Percentiles rank a stretch among this genome's conserved stretches.
Evolutionary conservation across 2,888 invertebrate genomes (phyloP).

Genomic region (Drosophila borborema): DNA sequence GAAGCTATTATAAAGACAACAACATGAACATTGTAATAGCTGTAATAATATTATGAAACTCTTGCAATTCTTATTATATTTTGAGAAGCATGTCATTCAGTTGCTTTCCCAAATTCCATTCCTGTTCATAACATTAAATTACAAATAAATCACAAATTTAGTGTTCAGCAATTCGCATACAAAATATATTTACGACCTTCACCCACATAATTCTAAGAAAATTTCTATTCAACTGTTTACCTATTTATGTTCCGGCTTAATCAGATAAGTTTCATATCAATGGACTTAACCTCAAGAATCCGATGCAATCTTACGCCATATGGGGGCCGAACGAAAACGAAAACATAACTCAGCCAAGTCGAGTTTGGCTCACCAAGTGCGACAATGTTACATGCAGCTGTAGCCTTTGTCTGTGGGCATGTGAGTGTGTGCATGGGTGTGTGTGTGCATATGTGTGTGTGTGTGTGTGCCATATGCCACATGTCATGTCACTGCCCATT

Average conservation of each 20-base stretch:
- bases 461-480: slow-evolving; percentile 60
- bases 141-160: background rate
- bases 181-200: background rate
- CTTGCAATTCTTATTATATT: too few relatives aligned
- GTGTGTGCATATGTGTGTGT: slow-evolving; percentile 56
- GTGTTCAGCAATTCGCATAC: background rate
- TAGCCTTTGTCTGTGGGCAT: slow-evolving; percentile 1
- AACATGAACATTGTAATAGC: too few relatives aligned
- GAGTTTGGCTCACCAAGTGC: slow-evolving; percentile 19
- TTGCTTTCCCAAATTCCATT: background rate
- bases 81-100: fast-evolving
- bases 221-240: slow-evolving; percentile 18
- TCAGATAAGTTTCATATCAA: slow-evolving; percentile 36
- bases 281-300: slow-evolving; percentile 47
- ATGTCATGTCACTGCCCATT: slow-evolving; percentile 75
- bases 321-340: slow-evolving; percentile 41
- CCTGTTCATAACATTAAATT: background rate
- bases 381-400: slow-evolving; percentile 72
- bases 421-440: slow-evolving; percentile 10
- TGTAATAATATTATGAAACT: too few relatives aligned
- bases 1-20: too few relatives aligned
- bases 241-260: slow-evolving; percentile 15
- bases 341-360: slow-evolving; percentile 7
- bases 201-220: slow-evolving; percentile 6
- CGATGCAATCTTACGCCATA: slow-evolving; percentile 42